phyloP scores from a whole-genome alignment of 2,888 invertebrate genomes.

The Penaeus monodon region DNA sequence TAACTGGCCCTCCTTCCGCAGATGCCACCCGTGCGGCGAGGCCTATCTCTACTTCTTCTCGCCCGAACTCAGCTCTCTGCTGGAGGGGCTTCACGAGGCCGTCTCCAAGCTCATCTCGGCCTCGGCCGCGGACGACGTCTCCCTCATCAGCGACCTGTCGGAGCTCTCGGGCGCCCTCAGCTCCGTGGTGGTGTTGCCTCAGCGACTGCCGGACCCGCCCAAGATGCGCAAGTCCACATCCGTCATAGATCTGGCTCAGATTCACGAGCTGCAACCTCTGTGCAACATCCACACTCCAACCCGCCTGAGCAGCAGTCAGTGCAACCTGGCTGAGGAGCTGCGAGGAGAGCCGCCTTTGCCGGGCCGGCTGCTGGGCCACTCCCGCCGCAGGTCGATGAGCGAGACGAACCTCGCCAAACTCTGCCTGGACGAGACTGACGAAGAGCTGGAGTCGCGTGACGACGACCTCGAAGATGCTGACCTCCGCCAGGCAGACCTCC shows the following conservation, averaged over 20 bases:
- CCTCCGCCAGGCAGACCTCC: slow-evolving; percentile 60
- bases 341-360: slow-evolving; percentile 48
- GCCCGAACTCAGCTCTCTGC: slow-evolving; percentile 61
- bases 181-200: slow-evolving; percentile 63
- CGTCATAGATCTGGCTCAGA: slow-evolving; percentile 61
- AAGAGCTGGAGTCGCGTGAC: slow-evolving; percentile 63
- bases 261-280: slow-evolving; percentile 52
- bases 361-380: slow-evolving; percentile 56
- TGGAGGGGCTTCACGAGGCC: slow-evolving; percentile 64
- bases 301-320: slow-evolving; percentile 58
- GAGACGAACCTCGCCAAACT: slow-evolving; percentile 64
- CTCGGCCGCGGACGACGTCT: slow-evolving; percentile 58
- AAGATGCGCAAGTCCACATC: slow-evolving; percentile 65
- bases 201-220: slow-evolving; percentile 48
- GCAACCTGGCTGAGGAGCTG: slow-evolving; percentile 49
- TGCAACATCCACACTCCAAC: slow-evolving; percentile 52
- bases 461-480: slow-evolving; percentile 64
- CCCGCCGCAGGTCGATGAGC: slow-evolving; percentile 64
- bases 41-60: slow-evolving; percentile 64
- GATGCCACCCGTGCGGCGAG: slow-evolving; percentile 65
- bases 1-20: slow-evolving; percentile 11
- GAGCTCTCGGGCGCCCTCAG: slow-evolving; percentile 64
- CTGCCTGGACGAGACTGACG: slow-evolving; percentile 64
- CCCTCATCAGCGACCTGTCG: slow-evolving; percentile 62
- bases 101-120: slow-evolving; percentile 62